Base-by-base conservation (phyloP, 2,888 invertebrate genomes). In the Philonicus albiceps region DNA sequence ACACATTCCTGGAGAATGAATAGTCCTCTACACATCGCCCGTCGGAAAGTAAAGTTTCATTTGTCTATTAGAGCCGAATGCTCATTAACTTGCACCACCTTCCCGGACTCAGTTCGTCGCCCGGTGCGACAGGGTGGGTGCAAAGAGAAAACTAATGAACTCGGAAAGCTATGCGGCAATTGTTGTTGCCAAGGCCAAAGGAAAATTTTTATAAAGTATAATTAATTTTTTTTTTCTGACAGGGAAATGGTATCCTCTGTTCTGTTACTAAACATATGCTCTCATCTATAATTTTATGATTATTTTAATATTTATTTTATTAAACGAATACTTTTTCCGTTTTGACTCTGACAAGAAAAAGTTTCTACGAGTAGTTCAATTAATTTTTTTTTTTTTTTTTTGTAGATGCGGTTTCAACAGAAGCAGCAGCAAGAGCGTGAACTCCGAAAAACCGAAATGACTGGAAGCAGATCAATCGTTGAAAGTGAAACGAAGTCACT, bases 341-440 rank as follows among this genome's bases (percentile, higher is more conserved):
- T 64, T 37, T 30, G 40, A 13, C 11, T 74, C 22, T 40, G 11
- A 37, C 75, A 13, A 22, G 31, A n/a, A 3, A 3, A 19, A 85
- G 1, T 40, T 19, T 27, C 75, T 53, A n/a, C n/a, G n/a, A n/a
- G n/a, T n/a, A 40, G 64, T 72, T 80, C 72, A 11, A 74, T 75
- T 16, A 34, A 34, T 16, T 19, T 86, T 76, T 76, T 86, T 13
- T 64, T 30, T 64, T 55, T 37, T 31, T 93, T 30, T 64, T 55
- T 37, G 30, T 93, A 97, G 97, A 96, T 97, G 88, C 94, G 95
- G 87, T 97, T 96, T 92, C 97, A 97, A 91, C 96, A 96, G 91
- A 96, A 95, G 90, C 96, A 96, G 90, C 94, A 96, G 91, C 95
- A 96, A 91, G 96, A 97, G 91, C 95, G 96, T 88, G 96, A 97